Evolutionary conservation across 2,797 vertebrate genomes (phyloP).

Genomic region (Enoplosus armatus): DNA sequence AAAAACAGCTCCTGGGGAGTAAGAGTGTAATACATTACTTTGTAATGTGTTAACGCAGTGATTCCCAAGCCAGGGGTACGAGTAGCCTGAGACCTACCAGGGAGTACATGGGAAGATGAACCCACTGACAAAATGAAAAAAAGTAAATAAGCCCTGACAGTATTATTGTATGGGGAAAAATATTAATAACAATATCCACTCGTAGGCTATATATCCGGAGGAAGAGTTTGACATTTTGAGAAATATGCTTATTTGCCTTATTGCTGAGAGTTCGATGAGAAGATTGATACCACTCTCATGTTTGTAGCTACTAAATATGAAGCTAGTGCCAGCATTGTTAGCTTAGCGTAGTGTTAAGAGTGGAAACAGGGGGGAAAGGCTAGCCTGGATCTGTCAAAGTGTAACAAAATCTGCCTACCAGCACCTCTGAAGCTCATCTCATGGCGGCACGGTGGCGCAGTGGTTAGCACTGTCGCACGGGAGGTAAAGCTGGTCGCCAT

Average conservation of each 20-base stretch:
- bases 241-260: neutral
- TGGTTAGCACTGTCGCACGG: too few species aligned
- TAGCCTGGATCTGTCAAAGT: neutral
- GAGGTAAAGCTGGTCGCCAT: too few species aligned
- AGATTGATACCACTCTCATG: neutral
- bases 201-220: too few species aligned
- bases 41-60: neutral
- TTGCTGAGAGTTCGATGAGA: too few species aligned
- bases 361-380: neutral
- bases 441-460: too few species aligned
- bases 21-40: neutral
- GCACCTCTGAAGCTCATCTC: too few species aligned
- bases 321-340: neutral
- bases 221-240: too few species aligned
- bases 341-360: neutral
- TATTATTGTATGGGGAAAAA: too few species aligned
- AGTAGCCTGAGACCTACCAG: neutral
- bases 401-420: too few species aligned
- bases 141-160: too few species aligned
- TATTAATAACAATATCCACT: too few species aligned
- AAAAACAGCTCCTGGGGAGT: neutral
- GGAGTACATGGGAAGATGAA: neutral
- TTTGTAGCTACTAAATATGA: neutral
- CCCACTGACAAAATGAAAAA: too few species aligned
- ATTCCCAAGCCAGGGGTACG: neutral